These are phyloP conservation scores for Eupeodes luniger DNA, from an alignment of 2,888 invertebrate genomes.

Conservation along the genomic window DNA sequence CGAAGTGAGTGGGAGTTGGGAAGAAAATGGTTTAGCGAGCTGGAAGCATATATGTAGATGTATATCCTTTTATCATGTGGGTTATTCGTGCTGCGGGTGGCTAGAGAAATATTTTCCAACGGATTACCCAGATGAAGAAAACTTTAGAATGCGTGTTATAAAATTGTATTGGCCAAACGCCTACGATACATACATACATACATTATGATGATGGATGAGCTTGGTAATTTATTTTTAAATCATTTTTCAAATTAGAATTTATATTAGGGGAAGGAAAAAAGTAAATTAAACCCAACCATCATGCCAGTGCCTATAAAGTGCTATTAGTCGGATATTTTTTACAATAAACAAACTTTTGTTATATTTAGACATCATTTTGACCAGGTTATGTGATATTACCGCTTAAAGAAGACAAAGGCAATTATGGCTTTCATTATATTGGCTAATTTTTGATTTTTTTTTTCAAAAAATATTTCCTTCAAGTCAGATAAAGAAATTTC, in stretches of 20 bases:
- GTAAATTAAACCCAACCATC: not conserved
- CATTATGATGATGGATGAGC: constrained; percentile 22
- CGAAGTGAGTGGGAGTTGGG: constrained; percentile 36
- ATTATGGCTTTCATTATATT: too few species aligned
- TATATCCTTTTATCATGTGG: constrained; percentile 37
- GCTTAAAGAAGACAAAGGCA: too few species aligned
- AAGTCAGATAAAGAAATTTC: too few species aligned
- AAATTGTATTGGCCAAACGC: constrained; percentile 57
- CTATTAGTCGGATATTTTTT: too few species aligned
- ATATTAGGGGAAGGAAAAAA: not conserved
- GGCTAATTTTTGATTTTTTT: too few species aligned
- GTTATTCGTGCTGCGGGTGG: constrained; percentile 46
- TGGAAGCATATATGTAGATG: too few species aligned
- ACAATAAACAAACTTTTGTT: too few species aligned
- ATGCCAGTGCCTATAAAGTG: not conserved
- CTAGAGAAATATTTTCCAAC: constrained; percentile 49
- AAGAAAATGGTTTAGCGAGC: not conserved
- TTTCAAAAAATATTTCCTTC: too few species aligned
- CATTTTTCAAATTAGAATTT: constrained; percentile 24
- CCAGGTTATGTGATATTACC: too few species aligned
- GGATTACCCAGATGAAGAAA: constrained; percentile 48
- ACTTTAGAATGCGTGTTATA: constrained; percentile 35
- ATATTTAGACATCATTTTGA: too few species aligned
- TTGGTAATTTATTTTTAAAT: constrained; percentile 14
- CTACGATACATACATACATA: constrained; percentile 1